These are phyloP conservation scores for Mormyrus iriodes DNA, from an alignment of 2,113 vertebrate genomes.

Conservation along the genomic window DNA sequence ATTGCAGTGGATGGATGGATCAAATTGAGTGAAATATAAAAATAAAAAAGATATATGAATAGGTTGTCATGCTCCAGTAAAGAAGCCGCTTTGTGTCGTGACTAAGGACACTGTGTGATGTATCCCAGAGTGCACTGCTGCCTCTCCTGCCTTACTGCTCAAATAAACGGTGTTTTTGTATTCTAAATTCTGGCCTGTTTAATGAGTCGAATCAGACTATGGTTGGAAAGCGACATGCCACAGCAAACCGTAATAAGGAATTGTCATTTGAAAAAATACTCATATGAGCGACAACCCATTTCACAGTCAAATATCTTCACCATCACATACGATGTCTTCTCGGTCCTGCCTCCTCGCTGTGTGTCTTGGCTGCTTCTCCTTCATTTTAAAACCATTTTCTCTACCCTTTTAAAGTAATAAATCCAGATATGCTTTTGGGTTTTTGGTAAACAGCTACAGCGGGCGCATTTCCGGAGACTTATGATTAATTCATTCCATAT, in stretches of 20 bases:
- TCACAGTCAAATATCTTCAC: background rate
- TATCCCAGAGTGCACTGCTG: background rate
- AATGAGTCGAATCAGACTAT: background rate
- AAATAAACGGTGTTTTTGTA: background rate
- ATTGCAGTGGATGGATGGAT: too few species aligned
- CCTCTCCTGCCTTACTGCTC: background rate
- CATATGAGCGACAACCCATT: background rate
- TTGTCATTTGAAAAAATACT: background rate
- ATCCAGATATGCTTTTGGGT: background rate
- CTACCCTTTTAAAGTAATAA: background rate
- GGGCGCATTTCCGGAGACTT: background rate
- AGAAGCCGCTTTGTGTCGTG: background rate
- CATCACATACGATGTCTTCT: background rate
- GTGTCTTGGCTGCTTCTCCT: background rate
- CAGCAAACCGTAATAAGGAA: background rate
- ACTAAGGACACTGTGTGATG: background rate
- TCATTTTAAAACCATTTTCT: background rate
- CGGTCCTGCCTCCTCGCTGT: background rate
- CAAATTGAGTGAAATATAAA: too few species aligned
- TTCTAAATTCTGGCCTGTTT: background rate
- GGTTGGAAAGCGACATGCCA: background rate
- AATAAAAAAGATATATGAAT: background rate
- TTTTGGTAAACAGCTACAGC: background rate
- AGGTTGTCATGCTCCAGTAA: background rate
- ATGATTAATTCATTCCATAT: background rate